These are phyloP conservation scores for Sciurus vulgaris DNA, from an alignment of 2,797 vertebrate genomes.

Conservation along the genomic window DNA sequence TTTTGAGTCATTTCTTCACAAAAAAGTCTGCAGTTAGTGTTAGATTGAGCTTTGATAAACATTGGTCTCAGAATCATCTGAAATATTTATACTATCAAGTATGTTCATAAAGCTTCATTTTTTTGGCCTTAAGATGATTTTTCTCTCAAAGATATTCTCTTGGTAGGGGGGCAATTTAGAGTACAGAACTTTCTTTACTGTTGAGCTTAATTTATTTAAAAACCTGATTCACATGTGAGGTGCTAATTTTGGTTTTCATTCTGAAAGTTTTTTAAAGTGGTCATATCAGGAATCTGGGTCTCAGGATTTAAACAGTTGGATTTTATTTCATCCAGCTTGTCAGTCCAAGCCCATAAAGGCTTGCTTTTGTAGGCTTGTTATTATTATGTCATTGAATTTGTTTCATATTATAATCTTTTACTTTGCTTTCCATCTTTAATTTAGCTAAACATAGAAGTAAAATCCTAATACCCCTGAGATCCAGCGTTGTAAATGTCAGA, in stretches of 20 bases:
- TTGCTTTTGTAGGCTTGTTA: not conserved
- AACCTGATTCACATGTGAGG: not conserved
- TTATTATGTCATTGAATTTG: not conserved
- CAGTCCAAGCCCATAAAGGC: not conserved
- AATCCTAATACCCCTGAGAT: not conserved
- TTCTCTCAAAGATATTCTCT: not conserved
- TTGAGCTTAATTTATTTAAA: constrained; percentile 56
- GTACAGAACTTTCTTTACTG: not conserved
- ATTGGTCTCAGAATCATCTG: not conserved
- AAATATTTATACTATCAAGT: constrained; percentile 48
- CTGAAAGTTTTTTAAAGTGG: not conserved
- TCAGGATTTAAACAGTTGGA: not conserved
- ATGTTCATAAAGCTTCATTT: constrained; percentile 7
- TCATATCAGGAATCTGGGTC: not conserved
- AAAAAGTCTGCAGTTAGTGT: not conserved
- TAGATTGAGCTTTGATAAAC: constrained; percentile 52
- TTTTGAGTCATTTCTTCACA: constrained; percentile 1
- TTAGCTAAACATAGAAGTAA: not conserved
- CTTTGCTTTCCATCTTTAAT: not conserved
- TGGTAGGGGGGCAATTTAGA: not conserved
- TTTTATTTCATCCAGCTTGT: constrained; percentile 44
- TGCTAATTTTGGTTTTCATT: constrained; percentile 23
- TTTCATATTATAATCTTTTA: not conserved
- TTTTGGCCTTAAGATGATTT: constrained; percentile 18
- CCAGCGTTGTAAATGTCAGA: not conserved